Evolutionary conservation across 2,888 invertebrate genomes (phyloP).

Genomic region (Rhagium mordax): DNA sequence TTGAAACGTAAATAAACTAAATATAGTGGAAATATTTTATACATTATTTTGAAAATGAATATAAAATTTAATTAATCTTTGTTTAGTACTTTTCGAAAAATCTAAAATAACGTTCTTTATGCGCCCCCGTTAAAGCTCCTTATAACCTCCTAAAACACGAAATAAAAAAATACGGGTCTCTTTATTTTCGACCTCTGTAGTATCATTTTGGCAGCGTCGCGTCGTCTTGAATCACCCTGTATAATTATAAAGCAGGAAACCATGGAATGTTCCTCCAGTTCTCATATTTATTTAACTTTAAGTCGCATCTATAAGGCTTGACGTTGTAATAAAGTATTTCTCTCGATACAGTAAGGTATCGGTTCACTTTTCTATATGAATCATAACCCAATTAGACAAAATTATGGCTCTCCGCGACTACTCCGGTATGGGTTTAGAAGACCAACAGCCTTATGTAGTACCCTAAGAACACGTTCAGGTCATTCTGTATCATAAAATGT

Average conservation of each 20-base stretch:
- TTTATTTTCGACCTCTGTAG: no score
- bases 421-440: constrained; percentile 30
- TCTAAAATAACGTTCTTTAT: no score
- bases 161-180: no score
- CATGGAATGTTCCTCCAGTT: constrained; percentile 1
- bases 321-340: constrained; percentile 21
- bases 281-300: constrained; percentile 12
- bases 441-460: constrained; percentile 30
- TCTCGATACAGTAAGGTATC: constrained; percentile 29
- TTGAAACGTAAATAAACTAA: constrained; percentile 17
- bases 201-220: no score
- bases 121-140: no score
- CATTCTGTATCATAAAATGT: constrained; percentile 56
- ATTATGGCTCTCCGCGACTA: constrained; percentile 38
- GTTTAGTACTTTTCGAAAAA: no score
- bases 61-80: no score
- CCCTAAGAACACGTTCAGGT: constrained; percentile 58
- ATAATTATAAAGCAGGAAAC: constrained; percentile 30
- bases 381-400: constrained; percentile 41
- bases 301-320: constrained; percentile 12
- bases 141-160: no score
- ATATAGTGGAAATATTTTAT: no score
- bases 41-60: no score
- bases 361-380: constrained; percentile 35
- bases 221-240: no score